phyloP scores from a whole-genome alignment of 2,113 vertebrate species.

The Rafetus swinhoei region DNA sequence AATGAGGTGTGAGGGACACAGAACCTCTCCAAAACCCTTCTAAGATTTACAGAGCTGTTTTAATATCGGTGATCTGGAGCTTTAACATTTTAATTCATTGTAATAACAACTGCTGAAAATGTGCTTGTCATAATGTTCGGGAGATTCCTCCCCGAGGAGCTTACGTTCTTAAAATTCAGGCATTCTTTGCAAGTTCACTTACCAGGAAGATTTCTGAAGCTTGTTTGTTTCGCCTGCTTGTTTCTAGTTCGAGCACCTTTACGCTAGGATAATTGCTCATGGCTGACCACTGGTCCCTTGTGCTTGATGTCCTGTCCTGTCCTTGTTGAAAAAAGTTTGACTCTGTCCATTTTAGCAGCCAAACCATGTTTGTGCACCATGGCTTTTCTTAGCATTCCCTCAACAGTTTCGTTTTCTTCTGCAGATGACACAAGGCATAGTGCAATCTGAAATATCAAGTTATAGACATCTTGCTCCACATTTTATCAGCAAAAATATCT shows the following conservation, averaged over 20 bases:
- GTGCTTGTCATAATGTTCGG: background rate
- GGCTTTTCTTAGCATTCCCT: background rate
- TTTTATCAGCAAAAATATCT: background rate
- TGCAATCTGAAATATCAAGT: background rate
- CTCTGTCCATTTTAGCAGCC: background rate
- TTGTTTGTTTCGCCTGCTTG: background rate
- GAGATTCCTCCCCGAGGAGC: background rate
- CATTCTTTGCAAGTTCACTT: background rate
- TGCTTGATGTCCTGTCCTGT: background rate
- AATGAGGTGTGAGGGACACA: fast-evolving
- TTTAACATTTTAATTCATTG: background rate
- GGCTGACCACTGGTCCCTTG: background rate
- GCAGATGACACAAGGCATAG: background rate
- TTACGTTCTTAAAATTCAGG: background rate
- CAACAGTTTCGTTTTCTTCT: background rate
- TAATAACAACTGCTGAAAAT: background rate
- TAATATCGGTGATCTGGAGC: background rate
- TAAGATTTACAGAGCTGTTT: background rate
- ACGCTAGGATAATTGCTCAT: background rate
- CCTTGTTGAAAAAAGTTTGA: background rate
- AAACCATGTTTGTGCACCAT: background rate
- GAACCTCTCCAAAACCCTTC: background rate
- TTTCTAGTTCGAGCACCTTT: no score
- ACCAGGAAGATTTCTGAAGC: background rate
- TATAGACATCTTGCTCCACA: background rate